A percentile compares a stretch with the other conserved stretches of the same genome.
Conservation (phyloP, 1,140 invertebrate genomes). For the Drosophila nasuta region DNA sequence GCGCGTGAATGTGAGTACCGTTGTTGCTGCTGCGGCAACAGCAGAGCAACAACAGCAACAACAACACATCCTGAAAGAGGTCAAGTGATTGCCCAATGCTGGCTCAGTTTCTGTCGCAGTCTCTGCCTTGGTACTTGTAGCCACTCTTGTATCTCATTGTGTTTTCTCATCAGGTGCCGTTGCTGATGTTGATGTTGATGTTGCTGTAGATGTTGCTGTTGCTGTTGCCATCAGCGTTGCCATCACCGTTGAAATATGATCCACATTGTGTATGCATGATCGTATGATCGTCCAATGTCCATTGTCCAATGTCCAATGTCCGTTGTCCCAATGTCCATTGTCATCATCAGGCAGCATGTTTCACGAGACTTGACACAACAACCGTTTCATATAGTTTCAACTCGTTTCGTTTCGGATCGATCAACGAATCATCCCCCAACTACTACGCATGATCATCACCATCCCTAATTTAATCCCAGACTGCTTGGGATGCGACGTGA, state of each 20-base stretch:
- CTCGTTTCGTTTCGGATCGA: neutral
- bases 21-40: slow-evolving; percentile 27
- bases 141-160: slow-evolving; percentile 69
- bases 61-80: slow-evolving; percentile 82
- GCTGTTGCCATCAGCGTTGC: slow-evolving; percentile 10
- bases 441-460: slow-evolving; percentile 20
- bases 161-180: slow-evolving; percentile 79
- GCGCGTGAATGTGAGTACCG: slow-evolving; percentile 37
- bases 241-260: slow-evolving; percentile 72
- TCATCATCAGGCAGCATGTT: slow-evolving; percentile 39
- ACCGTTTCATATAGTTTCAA: neutral
- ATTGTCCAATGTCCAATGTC: slow-evolving; percentile 23
- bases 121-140: slow-evolving; percentile 22
- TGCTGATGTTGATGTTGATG: neutral
- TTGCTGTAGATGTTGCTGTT: slow-evolving; percentile 2
- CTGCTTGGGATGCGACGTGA: slow-evolving; percentile 48
- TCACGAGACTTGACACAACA: slow-evolving; percentile 21
- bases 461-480: slow-evolving; percentile 16
- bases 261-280: slow-evolving; percentile 82
- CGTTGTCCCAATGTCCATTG: slow-evolving; percentile 26
- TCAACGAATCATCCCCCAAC: slow-evolving; percentile 15
- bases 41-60: slow-evolving; percentile 18
- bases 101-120: slow-evolving; percentile 6
- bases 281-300: slow-evolving; percentile 53
- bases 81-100: slow-evolving; percentile 77